These are phyloP conservation scores for Slavum lentiscoides DNA, from an alignment of 2,888 invertebrate species.

Conservation along the genomic window DNA sequence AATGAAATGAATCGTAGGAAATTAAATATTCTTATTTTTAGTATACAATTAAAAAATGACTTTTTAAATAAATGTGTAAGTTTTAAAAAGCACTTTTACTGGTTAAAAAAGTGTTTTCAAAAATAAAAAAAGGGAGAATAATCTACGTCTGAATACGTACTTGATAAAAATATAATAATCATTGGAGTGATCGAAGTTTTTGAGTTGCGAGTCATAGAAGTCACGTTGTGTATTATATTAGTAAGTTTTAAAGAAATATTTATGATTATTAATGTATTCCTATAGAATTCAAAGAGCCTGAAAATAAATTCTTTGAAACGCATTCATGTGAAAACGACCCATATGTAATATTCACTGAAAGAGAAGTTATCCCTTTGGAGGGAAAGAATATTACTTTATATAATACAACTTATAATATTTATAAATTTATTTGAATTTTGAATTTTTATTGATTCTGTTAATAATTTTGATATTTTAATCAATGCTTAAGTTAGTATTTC, in stretches of 20 bases:
- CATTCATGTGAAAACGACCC: neutral
- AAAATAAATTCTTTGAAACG: slow-evolving; percentile 16
- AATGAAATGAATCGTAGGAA: too few species aligned
- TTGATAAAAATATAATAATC: neutral
- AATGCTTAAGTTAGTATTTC: too few species aligned
- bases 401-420: too few species aligned
- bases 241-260: slow-evolving; percentile 17
- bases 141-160: neutral
- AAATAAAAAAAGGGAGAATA: neutral
- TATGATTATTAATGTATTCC: slow-evolving; percentile 11
- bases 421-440: too few species aligned
- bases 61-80: neutral
- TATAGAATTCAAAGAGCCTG: neutral
- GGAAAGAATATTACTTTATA: too few species aligned
- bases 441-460: too few species aligned
- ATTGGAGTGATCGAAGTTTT: neutral
- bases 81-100: neutral
- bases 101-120: neutral
- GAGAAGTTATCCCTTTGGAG: too few species aligned
- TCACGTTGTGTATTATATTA: neutral
- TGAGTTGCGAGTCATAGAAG: neutral
- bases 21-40: too few species aligned
- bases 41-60: too few species aligned
- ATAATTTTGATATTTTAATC: too few species aligned
- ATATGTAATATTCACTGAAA: too few species aligned